phyloP scores from a whole-genome alignment of 2,113 vertebrate species.

The Pseudonaja textilis region DNA sequence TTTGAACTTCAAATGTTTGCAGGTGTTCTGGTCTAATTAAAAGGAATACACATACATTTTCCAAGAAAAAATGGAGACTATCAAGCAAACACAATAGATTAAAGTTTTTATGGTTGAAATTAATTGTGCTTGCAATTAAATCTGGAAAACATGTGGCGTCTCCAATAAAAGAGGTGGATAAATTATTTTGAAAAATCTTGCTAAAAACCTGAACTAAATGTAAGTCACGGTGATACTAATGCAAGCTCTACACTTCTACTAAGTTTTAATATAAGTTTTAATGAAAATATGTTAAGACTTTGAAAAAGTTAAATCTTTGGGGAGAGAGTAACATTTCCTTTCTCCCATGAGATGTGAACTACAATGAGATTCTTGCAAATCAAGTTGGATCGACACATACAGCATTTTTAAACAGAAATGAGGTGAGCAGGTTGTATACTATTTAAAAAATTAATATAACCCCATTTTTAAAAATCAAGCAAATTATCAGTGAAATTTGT shows the following conservation, averaged over 20 bases:
- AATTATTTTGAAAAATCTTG: neutral
- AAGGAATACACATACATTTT: constrained; percentile 13
- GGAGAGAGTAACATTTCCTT: neutral
- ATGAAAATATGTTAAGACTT: neutral
- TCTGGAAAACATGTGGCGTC: neutral
- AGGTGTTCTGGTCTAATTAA: neutral
- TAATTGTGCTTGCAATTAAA: constrained; percentile 17
- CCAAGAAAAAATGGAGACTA: constrained; percentile 15
- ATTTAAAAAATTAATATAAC: neutral
- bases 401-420: neutral
- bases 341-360: neutral
- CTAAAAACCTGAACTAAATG: neutral
- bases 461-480: neutral
- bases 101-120: constrained; percentile 1
- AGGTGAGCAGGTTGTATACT: neutral
- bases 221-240: neutral
- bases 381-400: neutral
- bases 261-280: neutral
- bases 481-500: neutral
- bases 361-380: neutral
- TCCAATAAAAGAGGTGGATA: neutral
- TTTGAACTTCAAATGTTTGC: constrained; percentile 18
- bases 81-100: constrained; percentile 19
- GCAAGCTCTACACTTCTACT: neutral
- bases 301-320: neutral